A percentile compares a stretch with the other conserved stretches of the same genome.
Conservation (phyloP, 2,888 invertebrate genomes). For the Thalpophila matura region DNA sequence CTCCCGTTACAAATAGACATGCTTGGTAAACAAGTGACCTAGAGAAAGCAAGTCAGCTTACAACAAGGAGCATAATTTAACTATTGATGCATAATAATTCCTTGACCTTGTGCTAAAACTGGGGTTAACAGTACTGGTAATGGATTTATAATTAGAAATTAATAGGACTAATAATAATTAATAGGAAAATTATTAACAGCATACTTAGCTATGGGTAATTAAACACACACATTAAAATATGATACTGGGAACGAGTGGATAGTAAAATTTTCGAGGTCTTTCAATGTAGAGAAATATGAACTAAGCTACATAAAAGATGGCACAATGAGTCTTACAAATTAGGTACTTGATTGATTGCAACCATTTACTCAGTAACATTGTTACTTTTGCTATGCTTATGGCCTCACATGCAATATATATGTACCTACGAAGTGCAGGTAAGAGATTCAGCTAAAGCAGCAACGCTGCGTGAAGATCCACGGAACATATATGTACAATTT, state of each 20-base stretch:
- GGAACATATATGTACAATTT: slow-evolving; percentile 24
- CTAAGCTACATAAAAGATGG: slow-evolving; percentile 29
- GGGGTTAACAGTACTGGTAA: slow-evolving; percentile 64
- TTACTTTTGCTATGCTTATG: slow-evolving; percentile 2
- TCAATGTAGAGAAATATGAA: slow-evolving; percentile 16
- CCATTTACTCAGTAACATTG: slow-evolving; percentile 32
- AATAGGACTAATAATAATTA: slow-evolving; percentile 15
- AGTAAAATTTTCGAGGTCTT: slow-evolving; percentile 13
- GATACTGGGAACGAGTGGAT: background rate
- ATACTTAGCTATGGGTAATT: background rate
- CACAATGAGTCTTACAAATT: slow-evolving; percentile 30
- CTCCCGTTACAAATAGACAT: slow-evolving; percentile 71
- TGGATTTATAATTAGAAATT: slow-evolving; percentile 58
- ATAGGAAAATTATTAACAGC: slow-evolving; percentile 24
- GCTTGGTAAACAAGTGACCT: slow-evolving; percentile 66
- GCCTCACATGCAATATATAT: slow-evolving; percentile 1
- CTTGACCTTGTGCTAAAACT: slow-evolving; percentile 70
- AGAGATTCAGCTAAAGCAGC: slow-evolving; percentile 11
- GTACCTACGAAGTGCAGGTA: background rate
- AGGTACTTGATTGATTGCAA: slow-evolving; percentile 47
- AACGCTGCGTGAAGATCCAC: slow-evolving; percentile 28
- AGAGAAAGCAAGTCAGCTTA: slow-evolving; percentile 67
- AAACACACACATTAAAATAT: slow-evolving; percentile 15
- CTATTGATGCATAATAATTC: slow-evolving; percentile 66
- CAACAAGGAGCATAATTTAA: slow-evolving; percentile 62